Evolutionary conservation across 2,797 vertebrate species (phyloP).

Genomic region (Benthosema pterotum): DNA sequence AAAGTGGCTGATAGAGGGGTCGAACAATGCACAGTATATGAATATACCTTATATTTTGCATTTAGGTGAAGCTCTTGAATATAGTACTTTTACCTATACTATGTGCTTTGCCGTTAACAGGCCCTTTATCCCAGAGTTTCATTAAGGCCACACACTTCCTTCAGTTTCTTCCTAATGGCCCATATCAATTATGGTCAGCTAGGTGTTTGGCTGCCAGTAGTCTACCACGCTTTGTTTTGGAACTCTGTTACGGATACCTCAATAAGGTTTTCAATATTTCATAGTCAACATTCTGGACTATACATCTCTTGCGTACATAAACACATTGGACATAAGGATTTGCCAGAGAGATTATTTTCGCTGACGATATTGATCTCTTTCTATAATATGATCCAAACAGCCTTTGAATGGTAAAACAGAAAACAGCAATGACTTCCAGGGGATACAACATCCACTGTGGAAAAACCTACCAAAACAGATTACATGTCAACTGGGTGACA

Average conservation of each 20-base stretch:
- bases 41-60: too few relatives aligned
- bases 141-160: slow-evolving; percentile 44
- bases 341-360: slow-evolving; percentile 14
- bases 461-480: slow-evolving; percentile 34
- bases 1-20: too few relatives aligned
- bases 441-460: slow-evolving; percentile 19
- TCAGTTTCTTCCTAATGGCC: slow-evolving; percentile 18
- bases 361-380: not conserved
- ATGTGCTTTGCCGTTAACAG: slow-evolving; percentile 9
- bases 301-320: not conserved
- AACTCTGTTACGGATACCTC: slow-evolving; percentile 43
- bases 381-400: slow-evolving; percentile 14
- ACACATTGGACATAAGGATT: not conserved
- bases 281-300: slow-evolving; percentile 15
- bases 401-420: slow-evolving; percentile 17
- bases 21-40: too few relatives aligned
- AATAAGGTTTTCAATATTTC: slow-evolving; percentile 27
- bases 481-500: slow-evolving; percentile 34
- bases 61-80: too few relatives aligned
- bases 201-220: slow-evolving; percentile 52
- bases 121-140: slow-evolving; percentile 58
- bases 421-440: slow-evolving; percentile 20
- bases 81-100: too few relatives aligned
- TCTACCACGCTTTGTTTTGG: slow-evolving; percentile 53
- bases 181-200: slow-evolving; percentile 45